Evolutionary conservation across 37 sponge, comb jelly and placozoan species (phyloP).

Genomic region (Theonella swinhoei): DNA sequence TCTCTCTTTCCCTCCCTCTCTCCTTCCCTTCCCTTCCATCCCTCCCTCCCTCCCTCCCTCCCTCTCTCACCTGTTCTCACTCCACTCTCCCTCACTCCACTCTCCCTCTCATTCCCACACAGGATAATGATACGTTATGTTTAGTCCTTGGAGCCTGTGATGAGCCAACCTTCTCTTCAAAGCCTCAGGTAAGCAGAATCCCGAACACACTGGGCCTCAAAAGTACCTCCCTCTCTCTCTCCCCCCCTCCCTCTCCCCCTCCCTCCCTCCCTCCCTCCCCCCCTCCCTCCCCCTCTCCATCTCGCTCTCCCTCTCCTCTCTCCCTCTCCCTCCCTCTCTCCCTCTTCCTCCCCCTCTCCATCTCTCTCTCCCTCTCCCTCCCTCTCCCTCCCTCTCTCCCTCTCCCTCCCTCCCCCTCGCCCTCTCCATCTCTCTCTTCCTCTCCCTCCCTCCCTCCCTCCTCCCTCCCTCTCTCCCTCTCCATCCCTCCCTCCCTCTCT

Average conservation of each 20-base stretch:
- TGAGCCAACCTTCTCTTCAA: too few relatives aligned
- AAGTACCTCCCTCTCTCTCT: neutral
- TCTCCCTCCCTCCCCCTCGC: slow-evolving; percentile 13
- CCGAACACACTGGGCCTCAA: neutral
- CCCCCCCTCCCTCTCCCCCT: too few relatives aligned
- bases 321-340: neutral
- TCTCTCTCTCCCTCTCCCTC: slow-evolving; percentile 8
- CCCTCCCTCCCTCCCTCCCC: too few relatives aligned
- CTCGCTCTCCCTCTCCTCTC: slow-evolving; percentile 14
- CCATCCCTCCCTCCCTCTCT: slow-evolving; percentile 26
- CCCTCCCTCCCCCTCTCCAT: too few relatives aligned
- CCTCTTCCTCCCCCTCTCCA: neutral
- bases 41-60: neutral
- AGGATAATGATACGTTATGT: slow-evolving; percentile 29
- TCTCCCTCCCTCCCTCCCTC: too few relatives aligned
- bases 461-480: too few relatives aligned
- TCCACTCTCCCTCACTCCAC: too few relatives aligned
- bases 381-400: slow-evolving; percentile 1
- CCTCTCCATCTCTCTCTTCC: too few relatives aligned
- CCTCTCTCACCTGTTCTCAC: neutral
- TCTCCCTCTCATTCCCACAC: too few relatives aligned
- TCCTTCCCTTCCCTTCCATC: neutral
- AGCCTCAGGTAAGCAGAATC: slow-evolving; percentile 39
- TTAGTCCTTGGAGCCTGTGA: too few relatives aligned
- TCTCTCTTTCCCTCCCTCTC: too few relatives aligned